Evolutionary conservation across 2,113 vertebrate species (phyloP), one percentile per base, ranked within the genome.

Genomic region (Ancistrus triradiatus): DNA sequence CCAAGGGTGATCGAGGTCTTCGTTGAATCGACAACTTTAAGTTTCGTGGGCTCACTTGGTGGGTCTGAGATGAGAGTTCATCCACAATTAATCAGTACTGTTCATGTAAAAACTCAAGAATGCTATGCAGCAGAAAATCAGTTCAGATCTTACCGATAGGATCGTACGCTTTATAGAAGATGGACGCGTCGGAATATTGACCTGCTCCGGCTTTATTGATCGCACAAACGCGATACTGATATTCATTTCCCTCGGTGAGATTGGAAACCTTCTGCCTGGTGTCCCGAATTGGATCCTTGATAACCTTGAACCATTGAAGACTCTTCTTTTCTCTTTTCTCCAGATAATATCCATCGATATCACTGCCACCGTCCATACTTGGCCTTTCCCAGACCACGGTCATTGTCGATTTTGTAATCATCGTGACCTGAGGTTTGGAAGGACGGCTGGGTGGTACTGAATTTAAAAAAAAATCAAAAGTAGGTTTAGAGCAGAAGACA

Each of bases 251-350:
- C 73, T 97, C 93, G 6, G 79, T 87, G 65, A 98, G 87, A 76
- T 86, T 90, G 27, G 86, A 83, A 67, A 95, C 95, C 80, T 98
- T 97, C 72, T 99, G 91, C 70, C 96, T 91, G 42, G 94, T 98
- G 81, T 99, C 96, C 68, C 96, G 91, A 77, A 98, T 95, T 1
- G 91, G 89, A 78, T 93, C 92, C 78, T 98, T 98, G 68, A 89
- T 76, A 74, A 99, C 93, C 81, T 97, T 98, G 77, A 99, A 94
- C 96, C 96, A 99, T 47, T 91, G 89, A 31, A 99, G 85, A 81
- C 95, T 99, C 78, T 92, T 99, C 84, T 93, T 99, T 72, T 99
- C 96, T 66, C 94, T 84, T 74, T 92, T 98, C 74, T 99, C 96
- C 52, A 99, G 88, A 76, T 91, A 93, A 83, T 99, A 99, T 64